These are phyloP conservation scores for Rhingia rostrata DNA, from an alignment of 2,888 invertebrate genomes.

Conservation along the genomic window DNA sequence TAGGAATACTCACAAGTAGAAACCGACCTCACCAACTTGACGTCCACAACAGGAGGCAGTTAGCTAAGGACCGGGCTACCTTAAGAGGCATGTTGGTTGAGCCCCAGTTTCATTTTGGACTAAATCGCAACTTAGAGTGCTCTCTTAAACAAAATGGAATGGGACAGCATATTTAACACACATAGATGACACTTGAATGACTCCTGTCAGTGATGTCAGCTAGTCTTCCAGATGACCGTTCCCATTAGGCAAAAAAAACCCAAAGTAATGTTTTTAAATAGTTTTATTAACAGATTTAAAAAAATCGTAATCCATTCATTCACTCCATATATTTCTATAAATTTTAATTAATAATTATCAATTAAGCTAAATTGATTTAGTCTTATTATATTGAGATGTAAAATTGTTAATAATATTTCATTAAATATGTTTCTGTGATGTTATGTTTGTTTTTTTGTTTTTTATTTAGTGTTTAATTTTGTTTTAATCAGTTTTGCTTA, in stretches of 20 bases:
- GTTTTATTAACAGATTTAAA: conserved; percentile 82
- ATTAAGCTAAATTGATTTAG: conserved; percentile 74
- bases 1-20: too few species aligned
- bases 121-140: too few species aligned
- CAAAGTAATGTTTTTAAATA: conserved; percentile 75
- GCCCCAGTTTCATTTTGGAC: too few species aligned
- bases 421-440: conserved; percentile 70
- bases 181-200: too few species aligned
- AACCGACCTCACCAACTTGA: too few species aligned
- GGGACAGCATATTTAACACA: too few species aligned
- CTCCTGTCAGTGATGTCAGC: too few species aligned
- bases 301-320: conserved; percentile 79
- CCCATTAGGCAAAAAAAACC: not conserved
- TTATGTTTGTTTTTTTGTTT: conserved; percentile 43
- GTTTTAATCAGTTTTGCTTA: conserved; percentile 44
- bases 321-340: conserved; percentile 74
- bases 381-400: conserved; percentile 75
- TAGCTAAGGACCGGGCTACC: too few species aligned
- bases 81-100: too few species aligned
- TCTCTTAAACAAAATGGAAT: too few species aligned
- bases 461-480: conserved; percentile 29
- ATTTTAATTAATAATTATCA: conserved; percentile 74
- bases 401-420: conserved; percentile 72
- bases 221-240: too few species aligned
- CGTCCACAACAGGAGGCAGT: too few species aligned